Base-by-base conservation (phyloP, 2,888 invertebrate genomes). In the Sinodicranocentrus sp. region DNA sequence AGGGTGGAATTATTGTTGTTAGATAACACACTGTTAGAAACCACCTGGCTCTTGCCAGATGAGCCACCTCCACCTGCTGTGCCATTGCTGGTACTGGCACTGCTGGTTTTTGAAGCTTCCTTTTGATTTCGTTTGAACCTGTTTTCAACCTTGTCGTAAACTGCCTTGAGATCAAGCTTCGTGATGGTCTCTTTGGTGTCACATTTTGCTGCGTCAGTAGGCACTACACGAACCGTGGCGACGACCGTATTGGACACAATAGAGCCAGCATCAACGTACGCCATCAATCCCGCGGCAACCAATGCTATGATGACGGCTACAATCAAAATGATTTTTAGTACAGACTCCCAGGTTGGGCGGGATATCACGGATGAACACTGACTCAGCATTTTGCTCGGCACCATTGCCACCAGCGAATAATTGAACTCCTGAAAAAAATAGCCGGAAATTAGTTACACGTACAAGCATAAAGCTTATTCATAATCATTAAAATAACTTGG, bases 301-400 rank as follows among this genome's bases (percentile, higher is more conserved):
- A 95, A 91, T 88, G 94, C 91, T 85, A 93, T 92, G 71, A 92
- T 91, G 89, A 94, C 93, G 88, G 94, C 91, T 88, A 91, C 91
- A 78, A 93, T 92, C 59, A 92, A 92, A 76, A 92, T 91, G 89
- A 93, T 95, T 89, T 95, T 95, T 68, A 96, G 91, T 21, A 93
- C 91, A 3, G 92, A 91, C 90, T 97, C 97, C 95, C 96, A 97
- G 1, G 91, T 90, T 0, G 96, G 97, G 54, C 96, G 92, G 1
- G 93, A 93, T 70, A 96, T 90, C 1, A 93, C 92, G 13, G 92
- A 91, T 0, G 94, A 93, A 90, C 97, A 97, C 68, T 92, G 91
- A 10, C 93, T 92, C 84, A 97, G 91, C 89, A 94, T 93, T 85
- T 94, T 92, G 0, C 92, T 91, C 70, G 93, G 94, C 84, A 94